A percentile compares a stretch with the other conserved stretches of the same genome.
These are phyloP conservation scores for Ectropis grisescens DNA, from an alignment of 1,140 invertebrate species.

Conservation along the genomic window DNA sequence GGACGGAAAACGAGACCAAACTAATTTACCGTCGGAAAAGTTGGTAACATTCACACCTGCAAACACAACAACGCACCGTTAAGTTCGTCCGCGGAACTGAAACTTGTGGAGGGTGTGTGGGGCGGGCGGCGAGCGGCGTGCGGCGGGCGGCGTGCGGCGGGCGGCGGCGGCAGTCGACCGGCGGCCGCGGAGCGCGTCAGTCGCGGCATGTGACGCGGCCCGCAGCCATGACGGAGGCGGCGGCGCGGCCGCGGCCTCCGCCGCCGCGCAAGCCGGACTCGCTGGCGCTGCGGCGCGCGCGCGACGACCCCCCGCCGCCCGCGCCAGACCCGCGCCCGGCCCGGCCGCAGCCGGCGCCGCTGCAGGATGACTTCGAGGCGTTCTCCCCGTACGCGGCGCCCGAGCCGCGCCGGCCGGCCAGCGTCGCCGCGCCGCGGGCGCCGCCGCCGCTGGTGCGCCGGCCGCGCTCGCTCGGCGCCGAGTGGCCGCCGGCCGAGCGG, in stretches of 20 bases:
- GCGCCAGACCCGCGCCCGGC: conserved; percentile 57
- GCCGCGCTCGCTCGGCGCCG: conserved; percentile 57
- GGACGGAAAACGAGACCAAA: no score
- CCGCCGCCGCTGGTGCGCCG: conserved; percentile 51
- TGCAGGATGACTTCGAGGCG: conserved; percentile 64
- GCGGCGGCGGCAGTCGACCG: conserved; percentile 43
- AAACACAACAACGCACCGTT: no score
- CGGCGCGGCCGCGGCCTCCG: conserved; percentile 53
- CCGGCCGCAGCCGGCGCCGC: conserved; percentile 33
- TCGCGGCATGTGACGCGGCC: conserved; percentile 37
- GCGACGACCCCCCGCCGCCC: conserved; percentile 56
- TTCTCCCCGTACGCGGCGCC: conserved; percentile 70
- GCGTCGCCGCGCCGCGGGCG: conserved; percentile 58
- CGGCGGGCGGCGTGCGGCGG: conserved; percentile 18
- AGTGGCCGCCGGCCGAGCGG: conserved; percentile 45
- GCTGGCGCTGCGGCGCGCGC: conserved; percentile 42
- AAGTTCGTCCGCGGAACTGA: no score
- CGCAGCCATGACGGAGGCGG: conserved; percentile 53
- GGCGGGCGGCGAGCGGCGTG: conserved; percentile 28
- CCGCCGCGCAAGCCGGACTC: conserved; percentile 61
- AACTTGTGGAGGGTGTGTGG: no score
- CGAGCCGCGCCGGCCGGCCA: conserved; percentile 51
- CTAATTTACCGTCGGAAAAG: no score
- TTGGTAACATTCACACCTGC: no score
- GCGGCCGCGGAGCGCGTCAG: conserved; percentile 46